Conservation (phyloP, 2,113 vertebrate genomes). For the Trogon melanurus region DNA sequence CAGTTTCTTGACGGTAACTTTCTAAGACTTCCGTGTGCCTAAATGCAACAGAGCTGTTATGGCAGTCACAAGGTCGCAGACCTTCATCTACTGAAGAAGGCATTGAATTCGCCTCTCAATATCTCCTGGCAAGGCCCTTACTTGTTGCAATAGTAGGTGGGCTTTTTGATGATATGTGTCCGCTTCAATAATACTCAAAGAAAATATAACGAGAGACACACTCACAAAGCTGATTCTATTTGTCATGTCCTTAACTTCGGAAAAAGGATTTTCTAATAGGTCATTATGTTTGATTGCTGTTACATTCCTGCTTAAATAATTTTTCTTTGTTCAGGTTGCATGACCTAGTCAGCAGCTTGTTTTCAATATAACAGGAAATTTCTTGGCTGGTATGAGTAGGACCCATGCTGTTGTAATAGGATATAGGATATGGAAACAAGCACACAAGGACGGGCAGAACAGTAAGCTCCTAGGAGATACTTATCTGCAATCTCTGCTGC, state of each 20-base stretch:
- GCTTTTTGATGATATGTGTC: background rate
- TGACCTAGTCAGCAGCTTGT: background rate
- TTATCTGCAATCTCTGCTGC: background rate
- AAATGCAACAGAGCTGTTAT: background rate
- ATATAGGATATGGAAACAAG: background rate
- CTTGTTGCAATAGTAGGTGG: background rate
- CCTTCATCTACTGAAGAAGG: background rate
- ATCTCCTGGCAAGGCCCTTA: background rate
- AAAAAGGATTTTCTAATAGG: conserved; percentile 32
- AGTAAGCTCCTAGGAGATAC: background rate
- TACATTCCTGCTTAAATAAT: background rate
- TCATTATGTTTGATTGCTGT: background rate
- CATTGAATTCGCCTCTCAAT: background rate
- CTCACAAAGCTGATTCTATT: conserved; percentile 21
- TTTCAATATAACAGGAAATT: background rate
- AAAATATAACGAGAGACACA: background rate
- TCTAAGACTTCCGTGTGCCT: background rate
- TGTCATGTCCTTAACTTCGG: conserved; percentile 6
- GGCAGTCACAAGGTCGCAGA: conserved; percentile 33
- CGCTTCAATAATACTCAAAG: conserved; percentile 29
- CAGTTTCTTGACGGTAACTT: background rate
- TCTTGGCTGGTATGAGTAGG: background rate
- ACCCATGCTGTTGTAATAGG: background rate
- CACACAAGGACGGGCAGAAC: background rate
- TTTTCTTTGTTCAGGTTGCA: background rate